Conservation (phyloP, 2,797 vertebrate genomes). For the Malurus splendens region DNA sequence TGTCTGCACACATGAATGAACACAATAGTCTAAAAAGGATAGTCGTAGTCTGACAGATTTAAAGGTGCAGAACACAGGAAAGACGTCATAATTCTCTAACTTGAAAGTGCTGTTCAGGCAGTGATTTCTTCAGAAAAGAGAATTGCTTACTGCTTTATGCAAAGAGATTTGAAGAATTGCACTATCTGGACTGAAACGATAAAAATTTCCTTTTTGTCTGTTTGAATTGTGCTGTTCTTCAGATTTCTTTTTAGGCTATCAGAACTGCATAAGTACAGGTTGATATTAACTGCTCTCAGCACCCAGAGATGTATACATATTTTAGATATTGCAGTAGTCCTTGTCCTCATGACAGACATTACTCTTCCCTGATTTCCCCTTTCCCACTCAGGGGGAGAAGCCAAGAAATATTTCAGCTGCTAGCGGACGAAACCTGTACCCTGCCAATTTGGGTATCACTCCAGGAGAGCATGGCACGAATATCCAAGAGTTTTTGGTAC, state of each 20-base stretch:
- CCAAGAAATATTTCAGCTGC: not conserved
- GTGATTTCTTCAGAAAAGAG: not conserved
- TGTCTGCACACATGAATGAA: conserved; percentile 30
- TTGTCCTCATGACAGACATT: not conserved
- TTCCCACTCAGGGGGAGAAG: not conserved
- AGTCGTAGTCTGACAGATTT: conserved; percentile 5
- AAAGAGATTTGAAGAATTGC: not conserved
- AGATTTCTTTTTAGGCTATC: not conserved
- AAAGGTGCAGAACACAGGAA: conserved; percentile 26
- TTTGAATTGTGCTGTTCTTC: not conserved
- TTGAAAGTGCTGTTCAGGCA: not conserved
- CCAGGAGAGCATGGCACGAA: not conserved
- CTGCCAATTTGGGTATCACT: not conserved
- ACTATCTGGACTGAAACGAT: not conserved
- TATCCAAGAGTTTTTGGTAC: not conserved
- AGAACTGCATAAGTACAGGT: not conserved
- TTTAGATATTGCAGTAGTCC: not conserved
- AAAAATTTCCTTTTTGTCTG: not conserved
- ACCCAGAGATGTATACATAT: not conserved
- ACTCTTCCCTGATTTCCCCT: not conserved
- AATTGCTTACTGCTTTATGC: not conserved
- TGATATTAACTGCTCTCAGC: not conserved
- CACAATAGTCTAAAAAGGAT: not conserved
- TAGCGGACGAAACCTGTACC: not conserved
- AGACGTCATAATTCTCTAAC: not conserved